phyloP scores from a whole-genome alignment of 2,797 vertebrate genomes.

The Neopelma chrysocephalum region DNA sequence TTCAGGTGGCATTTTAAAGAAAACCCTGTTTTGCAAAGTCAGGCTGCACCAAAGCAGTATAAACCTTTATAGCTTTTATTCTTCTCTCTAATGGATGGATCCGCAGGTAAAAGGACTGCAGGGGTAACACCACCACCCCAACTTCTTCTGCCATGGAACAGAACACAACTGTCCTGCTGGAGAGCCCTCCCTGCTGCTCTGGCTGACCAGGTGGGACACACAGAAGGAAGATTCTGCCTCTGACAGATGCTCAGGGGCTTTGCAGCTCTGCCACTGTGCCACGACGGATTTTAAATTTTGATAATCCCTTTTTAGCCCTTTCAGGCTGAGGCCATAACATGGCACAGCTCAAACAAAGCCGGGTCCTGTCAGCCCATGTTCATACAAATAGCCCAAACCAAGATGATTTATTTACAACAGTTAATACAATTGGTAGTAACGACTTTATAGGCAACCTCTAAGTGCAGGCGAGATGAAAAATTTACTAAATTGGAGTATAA shows the following conservation, averaged over 20 bases:
- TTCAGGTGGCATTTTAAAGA: not conserved
- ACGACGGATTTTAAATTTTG: slow-evolving; percentile 54
- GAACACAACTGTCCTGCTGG: not conserved
- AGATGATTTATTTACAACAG: slow-evolving; percentile 83
- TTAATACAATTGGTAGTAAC: slow-evolving; percentile 83
- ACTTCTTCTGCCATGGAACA: not conserved
- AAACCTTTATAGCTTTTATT: not conserved
- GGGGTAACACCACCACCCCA: not conserved
- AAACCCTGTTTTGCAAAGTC: not conserved
- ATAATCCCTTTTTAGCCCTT: slow-evolving; percentile 62
- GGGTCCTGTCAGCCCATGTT: slow-evolving; percentile 62
- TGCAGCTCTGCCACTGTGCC: not conserved
- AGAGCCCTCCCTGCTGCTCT: not conserved
- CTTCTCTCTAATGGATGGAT: rapidly evolving
- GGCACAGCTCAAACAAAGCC: slow-evolving; percentile 52
- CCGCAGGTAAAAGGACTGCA: not conserved
- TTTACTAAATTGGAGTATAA: slow-evolving; percentile 95
- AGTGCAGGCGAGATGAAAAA: slow-evolving; percentile 92
- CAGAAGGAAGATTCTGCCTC: not conserved
- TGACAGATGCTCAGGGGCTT: not conserved
- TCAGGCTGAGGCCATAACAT: slow-evolving; percentile 23
- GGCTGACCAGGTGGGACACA: not conserved
- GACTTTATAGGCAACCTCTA: slow-evolving; percentile 85
- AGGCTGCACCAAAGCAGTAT: not conserved
- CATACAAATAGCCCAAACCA: slow-evolving; percentile 71